Conservation (phyloP, 2,797 vertebrate genomes). For the Hydrocynus forskahlii region DNA sequence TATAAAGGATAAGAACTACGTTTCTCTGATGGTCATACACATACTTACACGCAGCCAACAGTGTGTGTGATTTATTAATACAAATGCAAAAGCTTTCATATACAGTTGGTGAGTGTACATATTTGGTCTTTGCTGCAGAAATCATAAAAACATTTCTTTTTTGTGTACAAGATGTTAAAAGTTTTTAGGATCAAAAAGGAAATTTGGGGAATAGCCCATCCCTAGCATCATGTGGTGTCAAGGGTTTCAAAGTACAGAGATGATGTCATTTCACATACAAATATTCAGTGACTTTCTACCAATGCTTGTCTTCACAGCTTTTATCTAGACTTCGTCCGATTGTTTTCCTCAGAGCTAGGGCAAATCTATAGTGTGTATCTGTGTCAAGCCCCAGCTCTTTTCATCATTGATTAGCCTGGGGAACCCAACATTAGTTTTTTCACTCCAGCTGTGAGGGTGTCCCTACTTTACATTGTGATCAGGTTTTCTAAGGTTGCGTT, state of each 20-base stretch:
- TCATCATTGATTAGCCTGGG: not conserved
- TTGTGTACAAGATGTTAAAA: too few relatives aligned
- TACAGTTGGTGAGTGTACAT: too few relatives aligned
- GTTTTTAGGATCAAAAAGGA: too few relatives aligned
- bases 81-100: too few relatives aligned
- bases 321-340: not conserved
- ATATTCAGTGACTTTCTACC: not conserved
- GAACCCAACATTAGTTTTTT: not conserved
- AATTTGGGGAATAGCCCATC: not conserved
- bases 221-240: not conserved
- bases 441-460: not conserved
- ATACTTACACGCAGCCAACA: too few relatives aligned
- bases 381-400: not conserved
- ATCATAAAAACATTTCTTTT: not conserved
- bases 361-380: not conserved
- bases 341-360: not conserved
- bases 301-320: not conserved
- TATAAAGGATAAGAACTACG: too few relatives aligned
- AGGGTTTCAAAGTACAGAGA: not conserved
- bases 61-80: too few relatives aligned
- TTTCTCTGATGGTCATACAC: too few relatives aligned
- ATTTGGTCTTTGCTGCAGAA: too few relatives aligned
- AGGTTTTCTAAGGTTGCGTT: constrained; percentile 17
- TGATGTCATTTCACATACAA: not conserved
- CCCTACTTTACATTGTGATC: constrained; percentile 4